Evolutionary conservation across 2,888 invertebrate genomes (phyloP), one percentile per base, ranked within the genome.

Genomic region (Hydrotaea cyrtoneurina): DNA sequence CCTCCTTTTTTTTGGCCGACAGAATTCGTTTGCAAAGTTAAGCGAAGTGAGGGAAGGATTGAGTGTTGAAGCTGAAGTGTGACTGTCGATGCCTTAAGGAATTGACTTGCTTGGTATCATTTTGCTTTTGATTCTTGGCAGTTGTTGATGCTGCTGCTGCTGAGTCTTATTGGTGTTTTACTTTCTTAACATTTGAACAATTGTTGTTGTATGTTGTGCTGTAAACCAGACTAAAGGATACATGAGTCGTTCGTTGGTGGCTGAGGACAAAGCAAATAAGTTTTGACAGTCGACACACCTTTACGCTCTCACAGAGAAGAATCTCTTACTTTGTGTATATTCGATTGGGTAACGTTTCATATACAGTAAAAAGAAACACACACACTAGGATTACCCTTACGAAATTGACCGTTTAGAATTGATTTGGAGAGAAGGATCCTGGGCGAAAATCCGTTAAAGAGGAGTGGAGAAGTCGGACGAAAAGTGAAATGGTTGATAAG

Each of bases 21-120:
- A 7, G 31, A 31, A 31, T 2, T 2, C 2, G 2, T 2, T 31
- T 31, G 2, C 31, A 31, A 7, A 31, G 31, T 7, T 7, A 31
- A 31, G 31, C 31, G 31, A 4, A 31, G 55, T 57, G n/a, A 43
- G n/a, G 8, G 17, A 5, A 10, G 7, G 13, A 19, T 31, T 62
- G 31, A 31, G 31, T 31, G 31, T n/a, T n/a, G 46, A 13, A 19
- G 23, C 36, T n/a, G 17, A 62, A 23, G 55, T 43, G 31, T 71
- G 39, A 74, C 66, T 74, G 79, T 79, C 55, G 62, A 66, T 46
- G 50, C 80, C 80, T 74, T 55, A 43, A 69, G 80, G 74, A 55
- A 80, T 80, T 80, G 66, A 66, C 64, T 72, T 57, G 64, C 43
- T 21, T 74, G 66, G 43, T 66, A 55, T 62, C 55, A 15, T 73